These are phyloP conservation scores for Melanerpes formicivorus DNA, from an alignment of 2,113 vertebrate genomes.

Conservation along the genomic window DNA sequence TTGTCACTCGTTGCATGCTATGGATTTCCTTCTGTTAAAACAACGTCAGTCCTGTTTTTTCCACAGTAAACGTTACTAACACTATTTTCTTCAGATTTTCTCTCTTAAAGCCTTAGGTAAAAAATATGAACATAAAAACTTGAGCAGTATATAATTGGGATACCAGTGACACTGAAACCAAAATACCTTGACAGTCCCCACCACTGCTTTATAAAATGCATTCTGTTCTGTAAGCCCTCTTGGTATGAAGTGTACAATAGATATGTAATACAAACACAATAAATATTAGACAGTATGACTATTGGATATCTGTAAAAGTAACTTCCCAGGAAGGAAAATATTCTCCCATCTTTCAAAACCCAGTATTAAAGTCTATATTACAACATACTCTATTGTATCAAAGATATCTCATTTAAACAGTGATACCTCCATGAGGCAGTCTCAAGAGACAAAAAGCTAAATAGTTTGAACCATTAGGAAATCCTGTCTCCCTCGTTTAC, in stretches of 20 bases:
- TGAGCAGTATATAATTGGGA: neutral
- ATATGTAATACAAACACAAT: neutral
- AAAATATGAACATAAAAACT: neutral
- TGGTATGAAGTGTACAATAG: neutral
- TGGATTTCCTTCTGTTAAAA: neutral
- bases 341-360: neutral
- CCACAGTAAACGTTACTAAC: neutral
- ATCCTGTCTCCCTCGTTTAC: neutral
- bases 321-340: neutral
- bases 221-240: neutral
- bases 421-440: neutral
- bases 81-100: neutral
- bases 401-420: neutral
- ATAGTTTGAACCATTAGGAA: neutral
- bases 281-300: neutral
- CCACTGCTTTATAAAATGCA: neutral
- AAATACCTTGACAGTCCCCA: neutral
- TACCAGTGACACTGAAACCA: neutral
- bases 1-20: neutral
- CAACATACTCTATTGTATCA: neutral
- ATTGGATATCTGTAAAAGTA: neutral
- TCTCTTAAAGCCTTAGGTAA: neutral
- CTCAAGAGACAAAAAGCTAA: neutral
- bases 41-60: neutral
- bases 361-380: neutral